phyloP scores from a whole-genome alignment of 2,113 vertebrate genomes.

The Dendrocopos noguchii region DNA sequence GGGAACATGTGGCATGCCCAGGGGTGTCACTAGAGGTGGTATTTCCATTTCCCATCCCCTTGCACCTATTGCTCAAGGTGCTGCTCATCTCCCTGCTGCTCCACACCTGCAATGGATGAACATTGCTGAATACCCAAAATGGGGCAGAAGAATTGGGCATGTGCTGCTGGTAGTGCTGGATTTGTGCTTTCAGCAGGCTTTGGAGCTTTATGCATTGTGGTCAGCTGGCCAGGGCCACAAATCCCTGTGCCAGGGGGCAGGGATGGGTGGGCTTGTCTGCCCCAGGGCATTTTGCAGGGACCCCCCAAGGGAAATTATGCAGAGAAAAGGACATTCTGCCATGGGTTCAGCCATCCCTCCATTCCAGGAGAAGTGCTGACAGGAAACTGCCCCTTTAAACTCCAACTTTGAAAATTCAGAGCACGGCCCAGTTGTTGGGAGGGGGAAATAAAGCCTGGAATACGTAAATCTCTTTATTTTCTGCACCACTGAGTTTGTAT shows the following conservation, averaged over 20 bases:
- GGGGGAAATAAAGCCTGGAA: background rate
- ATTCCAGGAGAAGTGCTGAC: background rate
- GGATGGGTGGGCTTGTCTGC: background rate
- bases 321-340: background rate
- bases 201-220: background rate
- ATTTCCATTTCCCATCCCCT: background rate
- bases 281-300: background rate
- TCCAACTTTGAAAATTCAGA: background rate
- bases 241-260: accelerated
- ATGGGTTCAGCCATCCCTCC: background rate
- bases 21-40: accelerated
- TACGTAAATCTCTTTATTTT: slow-evolving; percentile 51
- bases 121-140: background rate
- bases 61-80: background rate
- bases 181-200: background rate
- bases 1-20: accelerated
- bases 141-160: no score
- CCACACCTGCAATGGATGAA: accelerated
- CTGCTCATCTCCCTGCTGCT: accelerated
- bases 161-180: accelerated
- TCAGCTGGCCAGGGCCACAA: no score
- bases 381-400: background rate
- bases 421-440: background rate
- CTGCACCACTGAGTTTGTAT: slow-evolving; percentile 19
- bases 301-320: background rate